Evolutionary conservation across 2,888 invertebrate species (phyloP).

Genomic region (Ischnus inquisitorius): DNA sequence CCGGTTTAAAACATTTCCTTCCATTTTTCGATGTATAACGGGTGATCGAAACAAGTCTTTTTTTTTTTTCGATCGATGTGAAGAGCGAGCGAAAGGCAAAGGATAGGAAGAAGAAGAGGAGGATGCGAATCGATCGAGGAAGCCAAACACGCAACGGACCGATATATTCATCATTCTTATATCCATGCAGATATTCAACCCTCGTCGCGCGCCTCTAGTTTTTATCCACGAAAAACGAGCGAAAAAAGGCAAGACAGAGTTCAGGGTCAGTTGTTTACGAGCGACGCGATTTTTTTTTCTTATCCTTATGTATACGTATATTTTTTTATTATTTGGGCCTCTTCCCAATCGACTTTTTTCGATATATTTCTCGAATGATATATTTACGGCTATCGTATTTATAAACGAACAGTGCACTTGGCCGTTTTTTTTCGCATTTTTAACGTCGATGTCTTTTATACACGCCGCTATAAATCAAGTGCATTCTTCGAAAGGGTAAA

Average conservation of each 20-base stretch:
- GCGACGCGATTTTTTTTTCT: conserved; percentile 3
- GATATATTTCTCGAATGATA: conserved; percentile 9
- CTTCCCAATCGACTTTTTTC: conserved; percentile 38
- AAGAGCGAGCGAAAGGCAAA: conserved; percentile 35
- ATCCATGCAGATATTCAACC: conserved; percentile 46
- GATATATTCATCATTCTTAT: conserved; percentile 25
- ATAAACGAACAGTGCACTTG: conserved; percentile 19
- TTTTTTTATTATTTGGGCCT: conserved; percentile 38
- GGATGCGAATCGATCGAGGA: conserved; percentile 57
- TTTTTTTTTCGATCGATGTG: not conserved
- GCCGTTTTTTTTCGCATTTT: not conserved
- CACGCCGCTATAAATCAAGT: not conserved
- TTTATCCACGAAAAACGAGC: conserved; percentile 19
- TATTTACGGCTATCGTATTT: not conserved
- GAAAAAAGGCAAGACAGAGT: conserved; percentile 41
- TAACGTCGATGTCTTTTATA: not conserved
- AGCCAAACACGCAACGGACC: conserved; percentile 60
- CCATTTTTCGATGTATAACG: conserved; percentile 28
- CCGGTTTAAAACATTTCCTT: not conserved
- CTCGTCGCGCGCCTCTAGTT: conserved; percentile 35
- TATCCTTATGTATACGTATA: not conserved
- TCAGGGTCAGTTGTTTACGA: conserved; percentile 57
- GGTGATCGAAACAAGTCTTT: conserved; percentile 24
- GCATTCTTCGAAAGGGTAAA: not conserved
- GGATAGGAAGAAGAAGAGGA: not conserved